Evolutionary conservation across 1,140 invertebrate species (phyloP).

Genomic region (Euschistus heros): DNA sequence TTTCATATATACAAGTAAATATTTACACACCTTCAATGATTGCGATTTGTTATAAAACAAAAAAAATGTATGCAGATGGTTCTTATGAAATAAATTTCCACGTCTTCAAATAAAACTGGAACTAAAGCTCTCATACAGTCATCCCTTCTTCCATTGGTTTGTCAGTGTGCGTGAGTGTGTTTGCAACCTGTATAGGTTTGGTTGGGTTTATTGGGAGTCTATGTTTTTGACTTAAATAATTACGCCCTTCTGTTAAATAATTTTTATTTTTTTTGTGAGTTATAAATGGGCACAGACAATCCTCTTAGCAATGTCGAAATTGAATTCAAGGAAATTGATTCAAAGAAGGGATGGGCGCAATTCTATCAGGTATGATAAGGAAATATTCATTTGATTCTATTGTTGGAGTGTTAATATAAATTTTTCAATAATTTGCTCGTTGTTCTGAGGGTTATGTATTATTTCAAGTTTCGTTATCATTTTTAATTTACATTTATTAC

Average conservation of each 20-base stretch:
- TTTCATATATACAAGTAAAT: background rate
- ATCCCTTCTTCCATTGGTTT: background rate
- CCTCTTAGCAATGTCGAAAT: slow-evolving; percentile 21
- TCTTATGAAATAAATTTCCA: slow-evolving; percentile 8
- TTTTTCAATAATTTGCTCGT: background rate
- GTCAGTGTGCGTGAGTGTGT: slow-evolving; percentile 8
- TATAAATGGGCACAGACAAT: slow-evolving; percentile 23
- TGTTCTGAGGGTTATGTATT: no score
- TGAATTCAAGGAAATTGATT: slow-evolving; percentile 28
- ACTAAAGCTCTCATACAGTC: slow-evolving; percentile 10
- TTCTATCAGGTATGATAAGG: slow-evolving; percentile 24
- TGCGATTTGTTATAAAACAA: no score
- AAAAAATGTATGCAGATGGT: no score
- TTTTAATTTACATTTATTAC: no score
- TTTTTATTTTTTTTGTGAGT: slow-evolving; percentile 7
- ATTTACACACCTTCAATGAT: background rate
- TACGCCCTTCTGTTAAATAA: background rate
- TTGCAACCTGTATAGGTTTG: background rate
- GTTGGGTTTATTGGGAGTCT: slow-evolving; percentile 1
- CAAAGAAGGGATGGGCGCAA: slow-evolving; percentile 21
- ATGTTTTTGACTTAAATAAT: slow-evolving; percentile 9
- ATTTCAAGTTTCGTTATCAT: no score
- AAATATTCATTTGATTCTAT: background rate
- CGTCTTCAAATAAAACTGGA: background rate
- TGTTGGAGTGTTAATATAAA: background rate